These are phyloP conservation scores for Eupithecia subfuscata DNA, from an alignment of 2,888 invertebrate species.

Conservation along the genomic window DNA sequence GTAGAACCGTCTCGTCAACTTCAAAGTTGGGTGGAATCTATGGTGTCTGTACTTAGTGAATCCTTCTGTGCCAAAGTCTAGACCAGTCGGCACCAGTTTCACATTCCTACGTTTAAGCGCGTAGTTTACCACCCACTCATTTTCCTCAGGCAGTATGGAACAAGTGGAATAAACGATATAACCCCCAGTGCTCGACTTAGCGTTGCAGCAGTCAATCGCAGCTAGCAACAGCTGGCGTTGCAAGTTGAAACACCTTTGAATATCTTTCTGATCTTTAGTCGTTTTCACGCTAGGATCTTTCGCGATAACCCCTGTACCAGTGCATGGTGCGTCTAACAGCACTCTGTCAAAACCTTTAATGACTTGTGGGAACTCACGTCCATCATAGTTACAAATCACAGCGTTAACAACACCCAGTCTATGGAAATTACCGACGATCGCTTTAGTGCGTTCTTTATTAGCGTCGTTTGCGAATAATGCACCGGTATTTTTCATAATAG, in stretches of 20 bases:
- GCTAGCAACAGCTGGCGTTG: conserved; percentile 96
- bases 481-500: conserved; percentile 99
- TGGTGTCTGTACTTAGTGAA: conserved; percentile 94
- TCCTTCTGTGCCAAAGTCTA: conserved; percentile 98
- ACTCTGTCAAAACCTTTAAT: conserved; percentile 98
- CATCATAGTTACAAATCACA: conserved; percentile 95
- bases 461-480: conserved; percentile 98
- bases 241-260: conserved; percentile 95
- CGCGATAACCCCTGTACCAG: conserved; percentile 98
- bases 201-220: conserved; percentile 98
- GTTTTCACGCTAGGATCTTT: conserved; percentile 99
- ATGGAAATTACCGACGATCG: conserved; percentile 98
- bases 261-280: conserved; percentile 94
- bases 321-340: conserved; percentile 98
- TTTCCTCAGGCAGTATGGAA: conserved; percentile 98
- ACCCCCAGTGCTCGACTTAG: conserved; percentile 96
- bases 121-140: conserved; percentile 98
- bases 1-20: conserved; percentile 95
- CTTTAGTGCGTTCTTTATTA: conserved; percentile 94
- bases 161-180: conserved; percentile 99
- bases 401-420: conserved; percentile 97
- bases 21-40: conserved; percentile 95
- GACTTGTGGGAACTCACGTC: conserved; percentile 91
- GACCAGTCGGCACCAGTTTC: conserved; percentile 95
- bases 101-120: conserved; percentile 96